A percentile compares a stretch with the other conserved stretches of the same genome.
Conservation (phyloP, 2,888 invertebrate genomes). For the Eledona agricola region DNA sequence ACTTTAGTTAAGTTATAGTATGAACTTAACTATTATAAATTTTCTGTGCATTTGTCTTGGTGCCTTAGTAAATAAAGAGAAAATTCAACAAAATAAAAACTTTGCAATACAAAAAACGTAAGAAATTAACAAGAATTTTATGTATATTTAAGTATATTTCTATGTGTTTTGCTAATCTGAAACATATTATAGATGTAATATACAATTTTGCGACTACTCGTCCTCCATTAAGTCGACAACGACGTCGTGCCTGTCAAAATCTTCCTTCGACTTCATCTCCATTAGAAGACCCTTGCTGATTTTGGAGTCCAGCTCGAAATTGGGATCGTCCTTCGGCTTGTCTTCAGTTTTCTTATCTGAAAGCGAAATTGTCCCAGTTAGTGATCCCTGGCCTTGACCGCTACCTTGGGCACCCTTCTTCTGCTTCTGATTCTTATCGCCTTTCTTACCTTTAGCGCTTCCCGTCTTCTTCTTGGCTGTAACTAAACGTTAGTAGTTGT, state of each 20-base stretch:
- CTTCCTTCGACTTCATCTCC: slow-evolving; percentile 18
- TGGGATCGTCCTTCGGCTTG: slow-evolving; percentile 14
- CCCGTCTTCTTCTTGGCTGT: slow-evolving; percentile 24
- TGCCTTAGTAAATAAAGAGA: no score
- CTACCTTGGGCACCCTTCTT: slow-evolving; percentile 7
- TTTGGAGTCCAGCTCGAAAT: slow-evolving; percentile 8
- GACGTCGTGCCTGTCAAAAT: slow-evolving; percentile 11
- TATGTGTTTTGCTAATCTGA: background rate
- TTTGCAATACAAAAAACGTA: no score
- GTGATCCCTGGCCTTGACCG: no score
- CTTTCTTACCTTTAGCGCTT: slow-evolving; percentile 13
- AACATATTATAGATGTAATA: background rate
- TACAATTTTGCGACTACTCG: slow-evolving; percentile 8
- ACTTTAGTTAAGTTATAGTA: no score
- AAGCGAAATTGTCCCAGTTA: background rate
- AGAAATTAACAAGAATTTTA: no score
- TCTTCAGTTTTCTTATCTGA: slow-evolving; percentile 9
- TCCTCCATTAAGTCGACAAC: slow-evolving; percentile 12
- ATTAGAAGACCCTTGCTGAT: slow-evolving; percentile 5
- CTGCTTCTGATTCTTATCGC: slow-evolving; percentile 3
- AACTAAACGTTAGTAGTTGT: background rate
- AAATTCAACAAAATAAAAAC: no score
- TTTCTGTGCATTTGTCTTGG: no score
- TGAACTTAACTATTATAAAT: no score
- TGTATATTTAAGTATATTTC: no score